A percentile compares a stretch with the other conserved stretches of the same genome.
Evolutionary conservation across 2,113 vertebrate species (phyloP).

Genomic region (Paradisaea rubra): DNA sequence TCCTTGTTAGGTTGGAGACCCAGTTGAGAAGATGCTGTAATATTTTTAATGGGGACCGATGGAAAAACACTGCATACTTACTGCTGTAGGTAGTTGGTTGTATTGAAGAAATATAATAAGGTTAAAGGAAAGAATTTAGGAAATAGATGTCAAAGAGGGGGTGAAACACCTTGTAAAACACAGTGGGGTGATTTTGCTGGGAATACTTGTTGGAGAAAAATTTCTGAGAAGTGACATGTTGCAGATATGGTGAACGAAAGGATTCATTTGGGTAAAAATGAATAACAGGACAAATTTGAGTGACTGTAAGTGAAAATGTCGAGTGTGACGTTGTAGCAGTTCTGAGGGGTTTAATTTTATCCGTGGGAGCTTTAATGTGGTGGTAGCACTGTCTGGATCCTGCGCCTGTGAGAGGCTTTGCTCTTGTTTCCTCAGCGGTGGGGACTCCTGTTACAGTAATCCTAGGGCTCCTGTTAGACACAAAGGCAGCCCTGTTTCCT

Average conservation of each 20-base stretch:
- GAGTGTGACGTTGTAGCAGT: background rate
- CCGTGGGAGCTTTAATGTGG: background rate
- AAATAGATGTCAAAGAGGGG: background rate
- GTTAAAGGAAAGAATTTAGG: background rate
- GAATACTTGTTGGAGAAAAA: background rate
- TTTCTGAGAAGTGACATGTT: background rate
- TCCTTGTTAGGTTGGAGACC: background rate
- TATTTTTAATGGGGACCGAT: background rate
- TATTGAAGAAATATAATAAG: background rate
- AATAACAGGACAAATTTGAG: background rate
- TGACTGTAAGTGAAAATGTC: background rate
- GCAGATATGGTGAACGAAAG: background rate
- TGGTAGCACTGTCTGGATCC: background rate
- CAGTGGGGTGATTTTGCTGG: background rate
- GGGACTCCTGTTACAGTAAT: background rate
- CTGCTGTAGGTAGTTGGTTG: background rate
- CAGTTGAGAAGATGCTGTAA: background rate
- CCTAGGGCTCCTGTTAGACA: rapidly evolving
- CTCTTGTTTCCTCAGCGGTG: background rate
- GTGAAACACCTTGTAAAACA: background rate
- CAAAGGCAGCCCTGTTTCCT: slow-evolving; percentile 27
- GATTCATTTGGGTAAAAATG: background rate
- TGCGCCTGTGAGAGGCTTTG: background rate
- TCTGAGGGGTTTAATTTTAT: background rate
- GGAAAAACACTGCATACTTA: background rate